phyloP scores from a whole-genome alignment of 2,113 vertebrate species.

The Centropristis striata region DNA sequence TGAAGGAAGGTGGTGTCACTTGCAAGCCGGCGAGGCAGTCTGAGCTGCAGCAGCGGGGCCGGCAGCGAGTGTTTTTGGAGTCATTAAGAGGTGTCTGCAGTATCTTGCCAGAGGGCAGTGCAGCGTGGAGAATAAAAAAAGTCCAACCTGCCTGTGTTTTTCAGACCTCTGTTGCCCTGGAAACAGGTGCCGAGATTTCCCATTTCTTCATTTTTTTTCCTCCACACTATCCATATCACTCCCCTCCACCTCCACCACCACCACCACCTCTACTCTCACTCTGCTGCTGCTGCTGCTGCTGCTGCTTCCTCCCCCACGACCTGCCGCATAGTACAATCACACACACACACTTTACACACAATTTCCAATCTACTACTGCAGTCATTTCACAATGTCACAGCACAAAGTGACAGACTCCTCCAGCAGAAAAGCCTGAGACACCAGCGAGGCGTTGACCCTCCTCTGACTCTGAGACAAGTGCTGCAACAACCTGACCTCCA shows the following conservation, averaged over 20 bases:
- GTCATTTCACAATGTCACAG: slow-evolving; percentile 85
- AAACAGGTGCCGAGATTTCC: slow-evolving; percentile 88
- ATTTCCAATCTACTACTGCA: slow-evolving; percentile 79
- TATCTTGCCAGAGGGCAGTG: slow-evolving; percentile 80
- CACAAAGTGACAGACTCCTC: slow-evolving; percentile 51
- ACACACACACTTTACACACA: slow-evolving; percentile 47
- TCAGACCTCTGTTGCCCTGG: slow-evolving; percentile 88
- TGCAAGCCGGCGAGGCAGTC: slow-evolving; percentile 23
- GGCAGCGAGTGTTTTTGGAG: slow-evolving; percentile 43
- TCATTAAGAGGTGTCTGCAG: slow-evolving; percentile 78
- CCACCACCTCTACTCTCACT: slow-evolving; percentile 48
- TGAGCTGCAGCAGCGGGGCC: slow-evolving; percentile 32
- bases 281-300: slow-evolving; percentile 54
- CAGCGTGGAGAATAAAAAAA: slow-evolving; percentile 71
- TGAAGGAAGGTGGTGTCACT: slow-evolving; percentile 5
- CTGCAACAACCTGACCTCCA: slow-evolving; percentile 65
- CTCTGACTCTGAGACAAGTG: slow-evolving; percentile 38
- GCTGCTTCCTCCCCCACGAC: slow-evolving; percentile 78
- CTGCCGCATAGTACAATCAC: slow-evolving; percentile 80
- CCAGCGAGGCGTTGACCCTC: slow-evolving; percentile 40
- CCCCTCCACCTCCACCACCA: slow-evolving; percentile 24
- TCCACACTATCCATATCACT: slow-evolving; percentile 81
- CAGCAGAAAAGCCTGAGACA: slow-evolving; percentile 6
- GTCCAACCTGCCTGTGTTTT: slow-evolving; percentile 81
- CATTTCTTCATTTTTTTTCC: slow-evolving; percentile 79